Percentiles rank a stretch among this genome's conserved stretches.
phyloP scores from a whole-genome alignment of 1,140 invertebrate species.

The Asobara japonica region DNA sequence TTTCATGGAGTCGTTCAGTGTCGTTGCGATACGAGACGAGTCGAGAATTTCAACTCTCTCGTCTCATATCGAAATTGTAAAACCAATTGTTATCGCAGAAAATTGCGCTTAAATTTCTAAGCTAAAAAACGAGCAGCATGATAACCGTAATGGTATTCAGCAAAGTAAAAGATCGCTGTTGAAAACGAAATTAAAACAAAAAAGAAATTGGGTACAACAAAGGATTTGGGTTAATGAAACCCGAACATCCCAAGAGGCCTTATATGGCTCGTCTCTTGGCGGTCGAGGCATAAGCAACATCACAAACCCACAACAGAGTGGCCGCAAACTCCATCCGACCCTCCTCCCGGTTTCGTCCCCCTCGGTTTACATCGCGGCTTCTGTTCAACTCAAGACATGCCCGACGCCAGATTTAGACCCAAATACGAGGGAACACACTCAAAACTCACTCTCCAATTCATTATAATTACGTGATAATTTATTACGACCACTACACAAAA shows the following conservation, averaged over 20 bases:
- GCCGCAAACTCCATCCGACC: background rate
- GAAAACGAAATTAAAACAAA: conserved; percentile 17
- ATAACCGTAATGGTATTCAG: too few relatives aligned
- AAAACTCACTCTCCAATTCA: conserved; percentile 14
- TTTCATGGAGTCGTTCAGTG: too few relatives aligned
- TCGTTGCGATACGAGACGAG: too few relatives aligned
- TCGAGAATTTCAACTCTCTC: too few relatives aligned
- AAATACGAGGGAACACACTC: conserved; percentile 41
- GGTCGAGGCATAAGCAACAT: conserved; percentile 27
- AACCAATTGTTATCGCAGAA: too few relatives aligned
- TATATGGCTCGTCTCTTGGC: conserved; percentile 56
- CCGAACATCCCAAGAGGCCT: conserved; percentile 52
- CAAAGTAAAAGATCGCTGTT: background rate
- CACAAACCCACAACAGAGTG: conserved; percentile 11
- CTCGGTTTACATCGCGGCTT: conserved; percentile 31
- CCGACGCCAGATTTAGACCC: conserved; percentile 54
- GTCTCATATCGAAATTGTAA: too few relatives aligned
- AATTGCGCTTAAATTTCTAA: too few relatives aligned
- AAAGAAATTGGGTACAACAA: conserved; percentile 49
- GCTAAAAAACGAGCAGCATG: too few relatives aligned
- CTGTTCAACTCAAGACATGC: conserved; percentile 38
- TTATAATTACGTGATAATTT: too few relatives aligned
- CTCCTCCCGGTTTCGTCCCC: conserved; percentile 10
- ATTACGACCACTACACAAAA: too few relatives aligned
- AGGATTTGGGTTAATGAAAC: conserved; percentile 59